Percentiles rank a stretch among this genome's conserved stretches.
Evolutionary conservation across 2,888 invertebrate genomes (phyloP).

Genomic region (Parnassius apollo): DNA sequence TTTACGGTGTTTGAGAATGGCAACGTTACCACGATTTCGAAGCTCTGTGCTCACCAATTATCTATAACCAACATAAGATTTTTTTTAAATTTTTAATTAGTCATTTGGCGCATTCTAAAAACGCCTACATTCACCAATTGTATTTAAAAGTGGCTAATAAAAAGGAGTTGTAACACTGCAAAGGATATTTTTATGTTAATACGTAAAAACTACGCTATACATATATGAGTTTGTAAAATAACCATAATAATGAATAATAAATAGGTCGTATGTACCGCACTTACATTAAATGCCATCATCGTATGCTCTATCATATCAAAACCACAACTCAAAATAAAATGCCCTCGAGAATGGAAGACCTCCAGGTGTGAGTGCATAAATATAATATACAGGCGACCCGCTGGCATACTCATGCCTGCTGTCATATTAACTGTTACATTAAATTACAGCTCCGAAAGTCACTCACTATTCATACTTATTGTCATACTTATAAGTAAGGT

Average conservation of each 20-base stretch:
- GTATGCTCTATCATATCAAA: conserved; percentile 67
- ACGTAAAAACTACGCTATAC: too few relatives aligned
- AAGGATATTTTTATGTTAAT: too few relatives aligned
- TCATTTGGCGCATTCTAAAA: too few relatives aligned
- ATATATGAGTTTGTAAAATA: too few relatives aligned
- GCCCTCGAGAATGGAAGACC: conserved; percentile 61
- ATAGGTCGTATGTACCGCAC: not conserved
- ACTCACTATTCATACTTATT: conserved; percentile 67
- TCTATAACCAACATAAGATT: too few relatives aligned
- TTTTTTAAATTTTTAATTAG: too few relatives aligned
- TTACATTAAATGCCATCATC: conserved; percentile 61
- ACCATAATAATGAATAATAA: not conserved
- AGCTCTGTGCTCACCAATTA: too few relatives aligned
- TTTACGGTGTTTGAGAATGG: too few relatives aligned
- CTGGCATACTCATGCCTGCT: conserved; percentile 78
- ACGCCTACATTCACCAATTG: too few relatives aligned
- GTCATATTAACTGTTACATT: conserved; percentile 82
- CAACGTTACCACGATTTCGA: too few relatives aligned
- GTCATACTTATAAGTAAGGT: conserved; percentile 39
- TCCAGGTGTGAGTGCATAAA: conserved; percentile 81
- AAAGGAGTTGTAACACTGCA: too few relatives aligned
- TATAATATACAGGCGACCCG: conserved; percentile 76
- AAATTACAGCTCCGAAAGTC: conserved; percentile 75
- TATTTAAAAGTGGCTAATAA: too few relatives aligned
- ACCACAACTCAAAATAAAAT: conserved; percentile 72